A percentile compares a stretch with the other conserved stretches of the same genome.
Evolutionary conservation across 2,888 invertebrate species (phyloP).

Genomic region (Adineta ricciae): DNA sequence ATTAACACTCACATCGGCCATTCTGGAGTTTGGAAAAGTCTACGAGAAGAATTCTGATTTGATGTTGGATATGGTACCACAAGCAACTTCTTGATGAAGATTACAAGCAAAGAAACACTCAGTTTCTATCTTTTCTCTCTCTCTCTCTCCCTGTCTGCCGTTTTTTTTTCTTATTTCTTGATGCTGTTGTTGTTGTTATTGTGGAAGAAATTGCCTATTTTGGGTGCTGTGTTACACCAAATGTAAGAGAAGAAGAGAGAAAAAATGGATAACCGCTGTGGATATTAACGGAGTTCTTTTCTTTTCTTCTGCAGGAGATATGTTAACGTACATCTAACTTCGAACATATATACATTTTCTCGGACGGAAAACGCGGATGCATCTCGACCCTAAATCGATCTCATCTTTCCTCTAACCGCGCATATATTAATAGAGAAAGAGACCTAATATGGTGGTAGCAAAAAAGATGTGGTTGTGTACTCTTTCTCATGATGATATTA

Average conservation of each 20-base stretch:
- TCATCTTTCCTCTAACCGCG: background rate
- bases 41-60: background rate
- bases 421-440: background rate
- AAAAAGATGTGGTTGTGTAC: background rate
- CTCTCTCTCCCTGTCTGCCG: background rate
- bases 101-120: background rate
- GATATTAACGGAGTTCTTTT: background rate
- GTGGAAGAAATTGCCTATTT: background rate
- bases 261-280: background rate
- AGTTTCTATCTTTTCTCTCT: background rate
- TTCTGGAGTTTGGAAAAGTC: background rate
- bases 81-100: background rate
- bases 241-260: no score
- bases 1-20: background rate
- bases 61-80: background rate
- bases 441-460: background rate
- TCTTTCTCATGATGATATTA: background rate
- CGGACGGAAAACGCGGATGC: background rate
- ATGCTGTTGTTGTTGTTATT: background rate
- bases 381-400: background rate
- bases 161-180: background rate
- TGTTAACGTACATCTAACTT: background rate
- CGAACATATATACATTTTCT: background rate
- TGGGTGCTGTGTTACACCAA: background rate
- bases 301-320: background rate